Evolutionary conservation across 2,113 vertebrate species (phyloP).

Genomic region (Tachysurus fulvidraco): DNA sequence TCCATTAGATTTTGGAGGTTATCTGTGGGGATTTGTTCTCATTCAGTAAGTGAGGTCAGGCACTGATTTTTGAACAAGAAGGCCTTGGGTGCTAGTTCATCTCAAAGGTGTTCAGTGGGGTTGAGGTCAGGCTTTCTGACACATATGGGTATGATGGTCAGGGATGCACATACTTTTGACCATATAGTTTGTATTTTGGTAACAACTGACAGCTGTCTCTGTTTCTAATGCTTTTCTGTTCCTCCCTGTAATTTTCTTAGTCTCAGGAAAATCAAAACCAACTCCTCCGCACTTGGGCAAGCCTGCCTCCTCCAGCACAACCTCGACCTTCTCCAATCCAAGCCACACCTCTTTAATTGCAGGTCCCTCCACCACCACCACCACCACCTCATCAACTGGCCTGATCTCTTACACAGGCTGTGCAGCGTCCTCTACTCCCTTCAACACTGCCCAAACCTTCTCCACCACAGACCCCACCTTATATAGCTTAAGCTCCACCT

Average conservation of each 20-base stretch:
- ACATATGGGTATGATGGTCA: not conserved
- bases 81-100: not conserved
- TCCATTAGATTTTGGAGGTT: not conserved
- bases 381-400: conserved; percentile 24
- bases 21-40: not conserved
- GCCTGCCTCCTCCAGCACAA: conserved; percentile 9
- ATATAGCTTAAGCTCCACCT: not conserved
- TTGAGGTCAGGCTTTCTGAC: too few relatives aligned
- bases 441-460: not conserved
- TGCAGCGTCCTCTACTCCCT: not conserved
- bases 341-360: not conserved
- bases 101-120: not conserved
- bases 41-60: not conserved
- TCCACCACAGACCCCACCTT: not conserved
- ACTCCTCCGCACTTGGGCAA: conserved; percentile 25
- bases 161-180: too few relatives aligned
- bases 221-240: not conserved
- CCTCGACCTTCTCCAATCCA: conserved; percentile 14
- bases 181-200: not conserved
- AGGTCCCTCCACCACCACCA: not conserved
- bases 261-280: conserved; percentile 50
- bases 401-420: not conserved
- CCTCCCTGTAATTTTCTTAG: conserved; percentile 8
- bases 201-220: not conserved
- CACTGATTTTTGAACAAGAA: too few relatives aligned